phyloP scores from a whole-genome alignment of 2,113 vertebrate species.

The Sphyrna mokarran region DNA sequence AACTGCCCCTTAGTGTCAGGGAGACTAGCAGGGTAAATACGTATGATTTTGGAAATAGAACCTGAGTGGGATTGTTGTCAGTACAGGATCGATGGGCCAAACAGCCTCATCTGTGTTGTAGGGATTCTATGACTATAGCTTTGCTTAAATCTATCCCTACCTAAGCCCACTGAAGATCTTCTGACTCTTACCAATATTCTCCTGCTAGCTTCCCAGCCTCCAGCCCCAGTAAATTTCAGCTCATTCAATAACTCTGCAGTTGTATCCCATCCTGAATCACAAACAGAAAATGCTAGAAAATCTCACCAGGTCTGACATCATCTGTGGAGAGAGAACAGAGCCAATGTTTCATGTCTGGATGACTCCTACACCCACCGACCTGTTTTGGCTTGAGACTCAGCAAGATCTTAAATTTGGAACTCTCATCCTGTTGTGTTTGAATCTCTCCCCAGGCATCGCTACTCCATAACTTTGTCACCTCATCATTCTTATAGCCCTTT shows the following conservation, averaged over 20 bases:
- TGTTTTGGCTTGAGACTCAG: background rate
- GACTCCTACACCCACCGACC: background rate
- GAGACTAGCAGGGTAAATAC: too few species aligned
- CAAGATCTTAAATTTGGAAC: background rate
- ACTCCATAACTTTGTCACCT: background rate
- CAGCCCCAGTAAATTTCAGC: background rate
- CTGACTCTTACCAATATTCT: background rate
- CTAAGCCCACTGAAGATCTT: background rate
- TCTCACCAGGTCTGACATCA: too few species aligned
- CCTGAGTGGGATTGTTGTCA: too few species aligned
- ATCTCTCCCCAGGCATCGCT: background rate
- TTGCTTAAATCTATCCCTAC: background rate
- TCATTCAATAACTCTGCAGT: background rate
- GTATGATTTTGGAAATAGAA: too few species aligned
- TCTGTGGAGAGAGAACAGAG: too few species aligned
- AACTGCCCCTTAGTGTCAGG: too few species aligned
- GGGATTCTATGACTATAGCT: background rate
- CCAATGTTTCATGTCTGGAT: too few species aligned
- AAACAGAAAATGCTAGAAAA: too few species aligned
- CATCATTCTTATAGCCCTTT: background rate
- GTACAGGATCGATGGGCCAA: too few species aligned
- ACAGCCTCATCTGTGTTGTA: too few species aligned
- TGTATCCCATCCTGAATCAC: background rate
- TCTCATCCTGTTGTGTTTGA: background rate
- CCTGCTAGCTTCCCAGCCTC: background rate